Base-by-base conservation (phyloP, 2,888 invertebrate species). In the Endomychus coccineus region DNA sequence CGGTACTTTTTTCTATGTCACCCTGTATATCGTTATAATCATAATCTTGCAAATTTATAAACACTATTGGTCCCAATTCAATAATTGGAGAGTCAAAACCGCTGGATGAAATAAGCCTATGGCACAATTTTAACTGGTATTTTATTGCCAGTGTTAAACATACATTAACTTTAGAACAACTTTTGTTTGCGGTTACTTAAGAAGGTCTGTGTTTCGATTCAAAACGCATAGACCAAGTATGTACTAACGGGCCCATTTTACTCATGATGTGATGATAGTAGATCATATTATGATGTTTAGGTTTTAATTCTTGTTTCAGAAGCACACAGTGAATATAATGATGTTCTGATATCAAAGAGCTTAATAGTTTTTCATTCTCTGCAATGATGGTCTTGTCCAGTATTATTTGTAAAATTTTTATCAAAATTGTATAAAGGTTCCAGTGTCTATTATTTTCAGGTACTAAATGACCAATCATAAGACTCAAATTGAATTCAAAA, bases 391-490 rank as follows among this genome's bases (percentile, higher is more conserved):
- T 11, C 9, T 5, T n/a, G 13, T 42, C 34, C 12, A 37, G 30
- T 27, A 44, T 24, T n/a, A 44, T 32, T 23, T 29, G 19, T 30
- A 44, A 34, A 7, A 42, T 39, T 38, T 43, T 36, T 28, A 40
- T 16, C 4, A 45, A 33, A 14, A 30, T 16, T 19, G 39, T 27
- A 36, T 49, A 45, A 27, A 49, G 23, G 31, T 48, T 23, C 48
- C 48, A 50, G 43, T 40, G 41, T 29, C 35, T 21, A 34, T 49
- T 40, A 33, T 34, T 21, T 4, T 15, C 12, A 19, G 47, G 45
- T 16, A 48, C 22, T 27, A 49, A 46, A 35, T 42, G 7, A 14
- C 44, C 50, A 39, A 48, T 31, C 16, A 49, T 45, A 15, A 45
- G 11, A 16, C 45, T 43, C 27, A 34, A 31, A 39, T 39, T 46